Conservation (phyloP, 2,888 invertebrate genomes). For the Lutraria lutraria region DNA sequence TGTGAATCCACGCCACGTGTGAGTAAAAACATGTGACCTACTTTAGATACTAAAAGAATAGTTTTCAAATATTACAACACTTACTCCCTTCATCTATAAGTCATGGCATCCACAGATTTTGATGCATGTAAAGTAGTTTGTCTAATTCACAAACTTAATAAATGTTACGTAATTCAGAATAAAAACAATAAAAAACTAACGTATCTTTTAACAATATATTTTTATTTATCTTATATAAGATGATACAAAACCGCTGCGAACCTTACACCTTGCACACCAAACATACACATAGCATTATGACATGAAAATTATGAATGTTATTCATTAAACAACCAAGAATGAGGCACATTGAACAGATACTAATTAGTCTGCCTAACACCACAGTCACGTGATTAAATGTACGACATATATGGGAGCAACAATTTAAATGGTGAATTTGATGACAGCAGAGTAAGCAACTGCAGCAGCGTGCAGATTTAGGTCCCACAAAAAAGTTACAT, state of each 20-base stretch:
- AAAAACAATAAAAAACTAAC: neutral
- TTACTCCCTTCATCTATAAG: too few species aligned
- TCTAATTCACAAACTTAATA: too few species aligned
- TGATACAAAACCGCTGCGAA: slow-evolving; percentile 53
- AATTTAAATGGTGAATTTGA: neutral
- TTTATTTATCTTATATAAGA: slow-evolving; percentile 52
- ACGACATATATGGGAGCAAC: neutral
- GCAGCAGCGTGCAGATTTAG: neutral
- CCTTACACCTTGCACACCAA: neutral
- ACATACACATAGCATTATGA: slow-evolving; percentile 37
- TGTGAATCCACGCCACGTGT: too few species aligned
- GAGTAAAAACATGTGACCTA: too few species aligned
- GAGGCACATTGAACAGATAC: slow-evolving; percentile 36
- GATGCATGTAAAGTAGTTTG: too few species aligned
- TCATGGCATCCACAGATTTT: too few species aligned
- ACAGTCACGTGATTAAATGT: slow-evolving; percentile 11
- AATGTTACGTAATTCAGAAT: neutral
- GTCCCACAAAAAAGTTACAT: neutral
- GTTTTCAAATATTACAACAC: too few species aligned
- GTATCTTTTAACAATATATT: slow-evolving; percentile 21
- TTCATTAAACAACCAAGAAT: slow-evolving; percentile 50
- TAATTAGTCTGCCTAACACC: neutral
- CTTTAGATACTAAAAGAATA: too few species aligned
- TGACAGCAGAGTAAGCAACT: neutral
- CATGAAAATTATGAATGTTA: slow-evolving; percentile 19